Evolutionary conservation across 2,113 vertebrate species (phyloP), one percentile per base, ranked within the genome.

Genomic region (Salminus brasiliensis): DNA sequence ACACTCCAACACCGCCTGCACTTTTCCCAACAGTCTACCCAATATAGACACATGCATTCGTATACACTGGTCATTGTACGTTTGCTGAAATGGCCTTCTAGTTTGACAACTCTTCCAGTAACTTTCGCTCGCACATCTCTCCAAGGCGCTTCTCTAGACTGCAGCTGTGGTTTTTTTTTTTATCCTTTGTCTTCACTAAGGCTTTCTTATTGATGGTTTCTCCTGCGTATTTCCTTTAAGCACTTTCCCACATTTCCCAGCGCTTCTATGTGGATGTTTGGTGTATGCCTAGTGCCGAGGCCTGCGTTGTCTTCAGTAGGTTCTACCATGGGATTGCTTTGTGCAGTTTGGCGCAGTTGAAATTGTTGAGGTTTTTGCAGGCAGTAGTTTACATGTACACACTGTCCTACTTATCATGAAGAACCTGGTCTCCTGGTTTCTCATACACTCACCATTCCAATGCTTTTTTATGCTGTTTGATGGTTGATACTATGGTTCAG

Each of bases 171-270:
- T 36, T 27, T 69, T 9, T 43, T 66, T 79, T 69, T 9, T 43
- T 66, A 76, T 30, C 29, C 27, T 59, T 25, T 60, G 65, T 36
- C 30, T 65, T 62, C 21, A 7, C 21, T 1, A 10, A 13, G 15
- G 43, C 59, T 36, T 74, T 79, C 66, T 79, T 69, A 36, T 43
- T 80, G 68, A 80, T 59, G 27, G 39, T 2, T 59, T 84, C 5
- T 60, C 49, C 60, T 45, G 68, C 8, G 25, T 23, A 47, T 72
- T 47, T 77, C 30, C 41, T 72, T 69, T 81, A 72, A 81, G 69
- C 21, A 29, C n/a, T 73, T 80, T 29, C 60, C 49, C 78, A 77
- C 53, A 59, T 55, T 55, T 52, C 45, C 34, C 39, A 21, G 36
- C 16, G 15, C 49, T 41, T 67, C 49, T 53, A 59, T 43, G 18